Base-by-base conservation (phyloP, 2,888 invertebrate genomes). In the Nebria salina region DNA sequence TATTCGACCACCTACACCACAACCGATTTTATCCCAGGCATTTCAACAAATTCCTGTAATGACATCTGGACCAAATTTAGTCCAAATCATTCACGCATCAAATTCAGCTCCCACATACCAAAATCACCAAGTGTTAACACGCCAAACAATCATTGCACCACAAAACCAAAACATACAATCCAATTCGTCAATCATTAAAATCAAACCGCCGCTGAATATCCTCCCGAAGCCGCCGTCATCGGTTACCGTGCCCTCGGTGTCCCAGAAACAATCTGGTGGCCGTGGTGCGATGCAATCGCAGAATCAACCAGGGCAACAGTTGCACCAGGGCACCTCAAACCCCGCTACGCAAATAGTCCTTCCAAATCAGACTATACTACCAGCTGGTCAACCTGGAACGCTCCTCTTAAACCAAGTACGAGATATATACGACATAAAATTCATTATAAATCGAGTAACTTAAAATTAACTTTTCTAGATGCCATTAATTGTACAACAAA, bases 401-500 rank as follows among this genome's bases (percentile, higher is more conserved):
- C 84, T 89, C 43, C 86, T 89, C 6, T 84, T 88, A 54, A 89
- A 89, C 83, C 89, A 89, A 83, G 89, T 89, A 89, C 88, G 88
- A 6, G 86, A 88, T 85, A 8, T 11, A 54, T 7, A 2, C 54
- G 34, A 34, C 20, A 20, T 34, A 65, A 1, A 26, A 26, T 20
- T 34, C 15, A 13, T 72, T 41, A 1, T 1, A 26, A 3, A 72
- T 72, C 25, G 25, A 11, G 8, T 54, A 54, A 54, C 13, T 4
- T 34, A 11, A 13, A 54, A 20, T 20, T 20, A 7, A 6, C 13
- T 13, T 66, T 75, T 72, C 5, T 89, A 89, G 84, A 89, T 89
- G 87, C 92, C 92, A 75, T 90, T 93, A 83, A 87, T 93, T 85
- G 91, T 93, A 83, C 93, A 93, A 84, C 93, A 92, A 85, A 92